These are phyloP conservation scores for Candidula unifasciata DNA, from an alignment of 2,888 invertebrate species.

Conservation along the genomic window DNA sequence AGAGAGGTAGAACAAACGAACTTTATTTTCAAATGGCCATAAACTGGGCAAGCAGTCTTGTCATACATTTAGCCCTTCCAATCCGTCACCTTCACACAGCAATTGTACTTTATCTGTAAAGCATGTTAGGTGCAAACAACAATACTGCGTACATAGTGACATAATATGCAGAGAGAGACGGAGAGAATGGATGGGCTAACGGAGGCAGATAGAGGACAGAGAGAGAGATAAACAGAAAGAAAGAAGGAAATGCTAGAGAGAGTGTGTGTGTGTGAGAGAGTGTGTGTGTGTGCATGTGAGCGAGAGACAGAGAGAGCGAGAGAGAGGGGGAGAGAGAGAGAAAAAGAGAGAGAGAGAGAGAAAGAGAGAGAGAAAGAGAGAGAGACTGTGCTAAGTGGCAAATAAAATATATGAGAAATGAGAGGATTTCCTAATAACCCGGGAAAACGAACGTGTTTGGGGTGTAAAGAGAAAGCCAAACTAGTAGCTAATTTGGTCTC, in stretches of 20 bases:
- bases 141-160: not conserved
- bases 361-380: slow-evolving; percentile 1
- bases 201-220: not conserved
- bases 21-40: no score
- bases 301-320: not conserved
- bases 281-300: no score
- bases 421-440: not conserved
- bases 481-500: not conserved
- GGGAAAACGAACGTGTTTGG: not conserved
- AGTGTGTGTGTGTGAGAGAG: not conserved
- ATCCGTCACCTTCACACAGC: no score
- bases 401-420: not conserved
- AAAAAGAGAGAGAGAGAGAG: not conserved
- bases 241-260: not conserved
- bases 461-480: not conserved
- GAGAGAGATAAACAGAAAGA: not conserved
- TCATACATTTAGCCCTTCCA: no score
- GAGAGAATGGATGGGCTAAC: not conserved
- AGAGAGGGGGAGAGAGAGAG: not conserved
- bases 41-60: no score
- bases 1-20: no score
- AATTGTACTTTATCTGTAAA: not conserved
- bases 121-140: not conserved
- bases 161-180: not conserved
- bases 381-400: not conserved